A percentile compares a stretch with the other conserved stretches of the same genome.
Conservation (phyloP, 2,888 invertebrate genomes). For the Lasioglossum pauxillum region DNA sequence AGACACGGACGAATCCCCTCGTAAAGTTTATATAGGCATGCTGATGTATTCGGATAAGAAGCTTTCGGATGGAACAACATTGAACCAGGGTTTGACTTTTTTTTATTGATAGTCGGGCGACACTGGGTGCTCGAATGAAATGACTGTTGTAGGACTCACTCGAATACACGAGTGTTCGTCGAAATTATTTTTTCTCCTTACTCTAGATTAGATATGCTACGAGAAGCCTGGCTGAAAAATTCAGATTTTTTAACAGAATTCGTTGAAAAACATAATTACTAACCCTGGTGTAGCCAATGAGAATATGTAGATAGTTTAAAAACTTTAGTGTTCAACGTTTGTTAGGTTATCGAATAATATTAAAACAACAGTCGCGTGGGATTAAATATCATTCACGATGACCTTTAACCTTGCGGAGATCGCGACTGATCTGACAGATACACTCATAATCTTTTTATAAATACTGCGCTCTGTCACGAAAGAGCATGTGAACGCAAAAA, state of each 20-base stretch:
- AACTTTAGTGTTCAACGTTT: background rate
- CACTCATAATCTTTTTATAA: background rate
- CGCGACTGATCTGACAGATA: background rate
- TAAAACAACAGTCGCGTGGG: background rate
- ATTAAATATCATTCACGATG: background rate
- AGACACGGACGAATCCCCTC: conserved; percentile 7
- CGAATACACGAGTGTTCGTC: background rate
- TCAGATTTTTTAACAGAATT: background rate
- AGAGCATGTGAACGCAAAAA: background rate
- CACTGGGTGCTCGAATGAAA: background rate
- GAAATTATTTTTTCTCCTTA: background rate
- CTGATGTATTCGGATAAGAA: conserved; percentile 3
- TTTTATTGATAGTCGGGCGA: background rate
- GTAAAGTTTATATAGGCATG: conserved; percentile 8
- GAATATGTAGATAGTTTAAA: background rate
- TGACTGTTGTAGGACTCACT: background rate
- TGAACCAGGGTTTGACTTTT: background rate
- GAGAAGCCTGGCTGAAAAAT: background rate
- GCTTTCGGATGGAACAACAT: background rate
- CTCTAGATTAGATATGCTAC: too few species aligned
- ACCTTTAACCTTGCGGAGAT: background rate
- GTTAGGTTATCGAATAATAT: background rate
- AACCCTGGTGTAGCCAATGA: background rate
- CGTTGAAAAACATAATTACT: background rate
- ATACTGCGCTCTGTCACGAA: background rate